phyloP scores from a whole-genome alignment of 2,888 invertebrate genomes.

The Eristalis tenax region DNA sequence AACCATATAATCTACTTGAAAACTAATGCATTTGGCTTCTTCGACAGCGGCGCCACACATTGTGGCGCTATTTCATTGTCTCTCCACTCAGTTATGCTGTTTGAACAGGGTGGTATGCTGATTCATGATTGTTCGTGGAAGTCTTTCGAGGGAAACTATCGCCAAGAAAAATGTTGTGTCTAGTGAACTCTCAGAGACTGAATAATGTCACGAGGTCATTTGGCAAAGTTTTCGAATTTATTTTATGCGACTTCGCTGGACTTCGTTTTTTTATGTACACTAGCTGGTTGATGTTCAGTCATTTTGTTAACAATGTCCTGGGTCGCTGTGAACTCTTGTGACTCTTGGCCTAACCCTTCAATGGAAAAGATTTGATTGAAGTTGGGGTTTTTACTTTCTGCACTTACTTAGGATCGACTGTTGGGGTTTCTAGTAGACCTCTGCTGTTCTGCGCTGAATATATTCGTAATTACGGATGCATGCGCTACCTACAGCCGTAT shows the following conservation, averaged over 20 bases:
- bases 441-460: too few species aligned
- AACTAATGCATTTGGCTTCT: conserved; percentile 38
- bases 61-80: neutral
- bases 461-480: too few species aligned
- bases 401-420: too few species aligned
- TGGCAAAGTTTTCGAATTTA: neutral
- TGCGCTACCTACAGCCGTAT: too few species aligned
- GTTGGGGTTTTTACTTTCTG: too few species aligned
- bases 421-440: too few species aligned
- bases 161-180: neutral
- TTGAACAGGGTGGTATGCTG: neutral
- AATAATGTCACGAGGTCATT: neutral
- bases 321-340: neutral
- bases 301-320: neutral
- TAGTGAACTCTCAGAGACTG: neutral
- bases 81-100: neutral
- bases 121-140: conserved; percentile 19
- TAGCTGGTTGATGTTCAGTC: neutral
- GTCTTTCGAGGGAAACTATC: neutral
- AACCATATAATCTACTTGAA: conserved; percentile 11
- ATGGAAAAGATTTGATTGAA: too few species aligned
- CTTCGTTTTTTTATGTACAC: neutral
- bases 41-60: conserved; percentile 10
- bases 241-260: neutral
- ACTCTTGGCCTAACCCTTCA: too few species aligned